Evolutionary conservation across 2,797 vertebrate species (phyloP), one percentile per base, ranked within the genome.

Genomic region (Myiotriccus ornatus): DNA sequence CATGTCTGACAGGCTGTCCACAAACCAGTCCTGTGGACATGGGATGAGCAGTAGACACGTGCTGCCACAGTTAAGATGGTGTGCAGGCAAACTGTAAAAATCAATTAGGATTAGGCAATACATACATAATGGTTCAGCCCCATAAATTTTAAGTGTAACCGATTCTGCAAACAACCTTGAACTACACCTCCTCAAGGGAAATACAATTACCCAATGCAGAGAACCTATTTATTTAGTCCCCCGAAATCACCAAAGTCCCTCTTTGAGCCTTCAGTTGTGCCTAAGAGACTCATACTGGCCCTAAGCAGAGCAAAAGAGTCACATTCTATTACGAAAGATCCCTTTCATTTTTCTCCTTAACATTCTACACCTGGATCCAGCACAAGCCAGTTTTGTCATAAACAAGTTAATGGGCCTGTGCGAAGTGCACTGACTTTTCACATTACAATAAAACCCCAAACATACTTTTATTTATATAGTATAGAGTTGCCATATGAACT

Each of bases 1-100:
- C 92, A 35, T 63, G 94, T 95, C 95, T 90, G 69, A 78, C 83
- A 60, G 87, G 65, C 94, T 86, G 73, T 13, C 94, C 94, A 84
- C 93, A 94, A 93, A 95, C 83, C 88, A 91, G 35, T 81, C 83
- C 85, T 87, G 70, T 23, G 94, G 90, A 96, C 85, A 79, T 0
- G 0, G 68, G 85, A 34, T 3, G 13, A 90, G 80, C 65, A 90
- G 67, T 7, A 91, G 93, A 91, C 88, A 82, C 32, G 8, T 78
- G 77, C 87, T 93, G 50, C 80, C 55, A n/a, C 3, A 15, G 82
- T 55, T 84, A 57, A 44, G 76, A 32, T 20, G 49, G 49, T 37
- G 57, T 6, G 23, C 69, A 65, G 56, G 44, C 32, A 84, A 69
- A 69, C 28, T 30, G 12, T 44, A 81, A 78, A 92, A 93, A 73